A percentile compares a stretch with the other conserved stretches of the same genome.
Conservation (phyloP, 92 coral and sea anemone species). For the Porites lobata region DNA sequence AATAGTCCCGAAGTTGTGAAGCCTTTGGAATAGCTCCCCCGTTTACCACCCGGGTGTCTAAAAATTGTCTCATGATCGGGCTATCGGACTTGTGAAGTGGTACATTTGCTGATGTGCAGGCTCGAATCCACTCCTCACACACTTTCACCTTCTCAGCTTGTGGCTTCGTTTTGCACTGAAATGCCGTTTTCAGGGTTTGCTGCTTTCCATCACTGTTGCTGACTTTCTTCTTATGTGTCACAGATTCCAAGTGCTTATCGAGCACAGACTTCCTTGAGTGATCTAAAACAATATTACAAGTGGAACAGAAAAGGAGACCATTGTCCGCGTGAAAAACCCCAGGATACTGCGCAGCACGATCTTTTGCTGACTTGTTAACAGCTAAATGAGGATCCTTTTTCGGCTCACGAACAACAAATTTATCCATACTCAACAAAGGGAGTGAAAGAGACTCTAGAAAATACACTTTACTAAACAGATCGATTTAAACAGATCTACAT, state of each 20-base stretch:
- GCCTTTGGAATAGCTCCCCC: not conserved
- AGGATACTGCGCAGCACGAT: slow-evolving; percentile 35
- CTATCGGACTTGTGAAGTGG: slow-evolving; percentile 73
- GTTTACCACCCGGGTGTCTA: not conserved
- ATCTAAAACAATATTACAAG: slow-evolving; percentile 51
- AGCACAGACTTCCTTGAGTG: slow-evolving; percentile 40
- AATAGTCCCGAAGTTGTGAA: not conserved
- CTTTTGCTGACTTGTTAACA: slow-evolving; percentile 1
- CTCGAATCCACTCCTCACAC: slow-evolving; percentile 73
- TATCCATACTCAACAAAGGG: too few relatives aligned
- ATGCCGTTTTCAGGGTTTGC: slow-evolving; percentile 44
- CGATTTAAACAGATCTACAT: too few relatives aligned
- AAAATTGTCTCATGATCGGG: slow-evolving; percentile 1
- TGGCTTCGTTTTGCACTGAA: slow-evolving; percentile 9
- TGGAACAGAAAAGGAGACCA: slow-evolving; percentile 42
- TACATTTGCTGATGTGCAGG: slow-evolving; percentile 66
- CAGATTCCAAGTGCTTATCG: slow-evolving; percentile 52
- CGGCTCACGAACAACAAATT: too few relatives aligned
- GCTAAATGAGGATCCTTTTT: too few relatives aligned
- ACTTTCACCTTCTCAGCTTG: slow-evolving; percentile 54
- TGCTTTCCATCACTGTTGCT: slow-evolving; percentile 1
- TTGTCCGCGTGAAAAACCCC: slow-evolving; percentile 47
- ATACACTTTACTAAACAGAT: too few relatives aligned
- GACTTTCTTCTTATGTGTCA: not conserved
- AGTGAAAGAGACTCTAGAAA: too few relatives aligned